Evolutionary conservation across 2,113 vertebrate genomes (phyloP).

Genomic region (Progne subis): DNA sequence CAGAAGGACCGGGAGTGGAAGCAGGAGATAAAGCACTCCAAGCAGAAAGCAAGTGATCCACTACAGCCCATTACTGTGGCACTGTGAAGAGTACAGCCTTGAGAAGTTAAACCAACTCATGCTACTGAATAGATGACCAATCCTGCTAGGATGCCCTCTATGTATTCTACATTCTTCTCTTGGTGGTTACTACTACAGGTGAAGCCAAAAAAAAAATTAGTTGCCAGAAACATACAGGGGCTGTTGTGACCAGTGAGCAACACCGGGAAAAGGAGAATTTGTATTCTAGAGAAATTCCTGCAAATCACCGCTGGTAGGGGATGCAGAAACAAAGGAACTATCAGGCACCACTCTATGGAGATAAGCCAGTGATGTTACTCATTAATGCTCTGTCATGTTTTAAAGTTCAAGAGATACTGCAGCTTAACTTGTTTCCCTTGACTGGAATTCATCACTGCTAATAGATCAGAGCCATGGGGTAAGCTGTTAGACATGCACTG

Average conservation of each 20-base stretch:
- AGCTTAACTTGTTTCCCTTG: slow-evolving; percentile 21
- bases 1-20: not conserved
- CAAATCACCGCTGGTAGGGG: not conserved
- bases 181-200: not conserved
- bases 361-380: not conserved
- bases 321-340: not conserved
- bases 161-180: not conserved
- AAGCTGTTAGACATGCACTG: slow-evolving; percentile 33
- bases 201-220: not conserved
- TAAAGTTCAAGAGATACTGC: slow-evolving; percentile 13
- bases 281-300: not conserved
- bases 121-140: not conserved
- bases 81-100: not conserved
- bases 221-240: not conserved
- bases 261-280: not conserved
- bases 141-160: not conserved
- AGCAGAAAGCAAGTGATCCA: not conserved
- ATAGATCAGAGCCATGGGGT: slow-evolving; percentile 35
- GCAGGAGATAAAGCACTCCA: not conserved
- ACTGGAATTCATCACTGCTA: slow-evolving; percentile 26
- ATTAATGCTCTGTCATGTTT: slow-evolving; percentile 23
- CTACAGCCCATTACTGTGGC: not conserved
- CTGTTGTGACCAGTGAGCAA: not conserved
- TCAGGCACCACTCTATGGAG: not conserved
- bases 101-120: not conserved